Base-by-base conservation (phyloP, 2,888 invertebrate species). In the Rhagonycha lutea region DNA sequence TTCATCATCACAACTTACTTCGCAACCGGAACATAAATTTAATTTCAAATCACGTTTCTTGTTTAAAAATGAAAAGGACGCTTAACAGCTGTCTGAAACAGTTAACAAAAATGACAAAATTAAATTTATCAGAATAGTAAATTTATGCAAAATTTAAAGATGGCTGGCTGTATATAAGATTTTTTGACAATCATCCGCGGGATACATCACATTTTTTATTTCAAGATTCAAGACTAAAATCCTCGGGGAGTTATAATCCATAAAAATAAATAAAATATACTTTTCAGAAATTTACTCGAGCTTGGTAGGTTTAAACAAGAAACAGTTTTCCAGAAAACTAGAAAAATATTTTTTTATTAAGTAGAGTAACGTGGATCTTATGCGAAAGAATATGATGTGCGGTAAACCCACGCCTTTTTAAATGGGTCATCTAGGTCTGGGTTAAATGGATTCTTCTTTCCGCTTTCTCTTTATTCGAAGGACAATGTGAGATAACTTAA, bases 11-110 rank as follows among this genome's bases (percentile, higher is more conserved):
- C 26, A 65, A 65, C 26, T 65, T 65, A 26, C 26, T 65, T 1
- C 14, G 63, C 23, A 4, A 65, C 26, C n/a, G 63, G n/a, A 65
- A 65, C 47, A n/a, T 65, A 24, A 65, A 18, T 65, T n/a, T 24
- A 65, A 65, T 23, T 65, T 24, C 63, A 65, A 65, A 26, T 65
- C 63, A 65, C 63, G 63, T 65, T 65, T 65, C 63, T 24, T 65
- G 18, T 65, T 65, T 65, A n/a, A 65, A 65, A 65, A 65, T 65
- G 23, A 65, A 65, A 65, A 65, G 24, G 24, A 23, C n/a, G 24
- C 63, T 14, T 18, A 26, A 47, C 47, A 47, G 47, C 47, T 47
- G 47, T 47, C 47, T 47, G n/a, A 47, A 47, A 47, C 47, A 47
- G 47, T 47, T 47, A 47, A n/a, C 47, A n/a, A 47, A 47, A 47